Evolutionary conservation across 2,797 vertebrate species (phyloP).

Genomic region (Scolopax bukidnonensis): DNA sequence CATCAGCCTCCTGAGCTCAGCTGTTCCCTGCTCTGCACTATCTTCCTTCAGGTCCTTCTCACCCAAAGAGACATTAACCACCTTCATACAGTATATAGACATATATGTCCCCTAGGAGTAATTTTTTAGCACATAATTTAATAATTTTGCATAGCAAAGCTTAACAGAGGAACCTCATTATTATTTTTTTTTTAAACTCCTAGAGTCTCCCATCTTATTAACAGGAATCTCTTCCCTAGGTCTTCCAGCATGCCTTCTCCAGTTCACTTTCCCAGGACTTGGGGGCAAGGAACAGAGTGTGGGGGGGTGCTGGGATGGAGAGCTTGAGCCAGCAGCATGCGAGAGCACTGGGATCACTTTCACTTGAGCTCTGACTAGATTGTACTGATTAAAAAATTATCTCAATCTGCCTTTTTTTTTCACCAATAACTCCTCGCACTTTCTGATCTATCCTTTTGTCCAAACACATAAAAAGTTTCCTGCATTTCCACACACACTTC

Average conservation of each 20-base stretch:
- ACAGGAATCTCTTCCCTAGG: not conserved
- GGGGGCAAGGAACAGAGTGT: accelerated
- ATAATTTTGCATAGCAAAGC: not conserved
- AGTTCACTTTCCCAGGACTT: accelerated
- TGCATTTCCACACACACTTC: accelerated
- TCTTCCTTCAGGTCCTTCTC: not conserved
- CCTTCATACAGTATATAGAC: not conserved
- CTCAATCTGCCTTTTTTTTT: not conserved
- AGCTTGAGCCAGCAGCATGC: not conserved
- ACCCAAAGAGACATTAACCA: not conserved
- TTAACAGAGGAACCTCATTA: not conserved
- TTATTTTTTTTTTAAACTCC: not conserved
- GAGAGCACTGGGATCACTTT: not conserved
- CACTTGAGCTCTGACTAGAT: not conserved
- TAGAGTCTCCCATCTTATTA: not conserved
- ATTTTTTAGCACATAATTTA: not conserved
- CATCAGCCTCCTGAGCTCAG: not conserved
- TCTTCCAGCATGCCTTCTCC: not conserved
- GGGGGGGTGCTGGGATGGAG: not conserved
- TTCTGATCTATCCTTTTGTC: not conserved
- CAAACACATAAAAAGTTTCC: not conserved
- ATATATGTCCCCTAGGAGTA: not conserved
- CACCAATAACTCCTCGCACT: not conserved
- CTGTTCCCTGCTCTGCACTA: not conserved
- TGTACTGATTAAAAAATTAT: not conserved